Evolutionary conservation across 2,797 vertebrate species (phyloP), one percentile per base, ranked within the genome.

Genomic region (Anguilla marmorata): DNA sequence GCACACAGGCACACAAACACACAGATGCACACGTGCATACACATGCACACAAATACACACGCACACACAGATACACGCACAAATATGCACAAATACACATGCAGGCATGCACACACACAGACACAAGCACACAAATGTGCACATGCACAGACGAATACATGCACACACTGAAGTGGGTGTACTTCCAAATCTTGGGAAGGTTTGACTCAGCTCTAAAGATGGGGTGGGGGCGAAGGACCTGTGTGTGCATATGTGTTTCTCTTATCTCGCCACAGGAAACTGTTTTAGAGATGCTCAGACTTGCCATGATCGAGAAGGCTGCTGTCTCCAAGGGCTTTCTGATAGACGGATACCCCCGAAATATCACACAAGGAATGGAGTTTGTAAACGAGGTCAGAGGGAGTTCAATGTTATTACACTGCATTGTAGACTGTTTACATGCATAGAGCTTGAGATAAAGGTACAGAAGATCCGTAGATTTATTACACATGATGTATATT

Each of bases 341-440:
- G 89, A 99, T 99, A 0, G 99, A 99, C 0, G 99, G 98, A 86
- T 99, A 99, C 92, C 99, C 99, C 56, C 97, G 98, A 0, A 98
- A 99, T 91, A 98, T 99, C 93, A 97, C 97, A 90, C 99, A 99
- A 92, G 98, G 98, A 9, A 97, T 98, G 91, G 98, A 99, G 93
- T 99, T 99, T 88, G 98, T 99, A 93, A 98, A 97, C 94, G 98
- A 97, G 98, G 99, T 99, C 93, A 92, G 93, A 11, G 50, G 63
- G 37, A 52, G 50, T 27, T 27, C 7, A n/a, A 2, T 76, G 30
- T 76, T 69, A 69, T 69, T 69, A 69, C n/a, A 8, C 63, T 11
- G 7, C n/a, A 24, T 69, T 69, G 63, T 69, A 27, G 63, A 27
- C 63, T 9, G 1, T 69, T n/a, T n/a, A n/a, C 24, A 69, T 27